phyloP scores from a whole-genome alignment of 2,113 vertebrate genomes.

The Vulpes lagopus region DNA sequence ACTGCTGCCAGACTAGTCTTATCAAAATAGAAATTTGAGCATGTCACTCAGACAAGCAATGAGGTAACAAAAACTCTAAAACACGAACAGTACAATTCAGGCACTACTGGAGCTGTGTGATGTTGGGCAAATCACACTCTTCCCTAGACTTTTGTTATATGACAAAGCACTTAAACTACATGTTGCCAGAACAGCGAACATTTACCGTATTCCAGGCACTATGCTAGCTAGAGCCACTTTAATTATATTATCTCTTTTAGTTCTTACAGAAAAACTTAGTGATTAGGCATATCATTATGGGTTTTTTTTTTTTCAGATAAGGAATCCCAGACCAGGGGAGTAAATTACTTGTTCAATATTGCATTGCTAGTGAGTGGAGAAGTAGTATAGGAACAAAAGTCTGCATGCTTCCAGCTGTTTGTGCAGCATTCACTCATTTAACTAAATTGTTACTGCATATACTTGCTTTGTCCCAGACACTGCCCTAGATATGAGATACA shows the following conservation, averaged over 20 bases:
- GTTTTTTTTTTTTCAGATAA: background rate
- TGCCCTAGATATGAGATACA: background rate
- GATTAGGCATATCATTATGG: background rate
- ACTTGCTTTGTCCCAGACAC: background rate
- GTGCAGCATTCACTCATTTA: background rate
- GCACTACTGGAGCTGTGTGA: no score
- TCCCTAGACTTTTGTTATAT: background rate
- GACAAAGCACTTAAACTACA: background rate
- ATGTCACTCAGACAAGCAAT: background rate
- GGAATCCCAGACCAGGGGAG: background rate
- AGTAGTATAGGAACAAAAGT: background rate
- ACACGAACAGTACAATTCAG: background rate
- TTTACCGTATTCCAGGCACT: background rate
- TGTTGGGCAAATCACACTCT: fast-evolving
- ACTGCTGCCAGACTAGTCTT: background rate
- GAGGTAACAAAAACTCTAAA: background rate
- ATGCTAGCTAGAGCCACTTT: background rate
- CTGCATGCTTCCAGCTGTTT: background rate
- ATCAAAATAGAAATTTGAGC: background rate
- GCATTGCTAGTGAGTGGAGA: background rate
- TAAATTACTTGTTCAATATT: background rate
- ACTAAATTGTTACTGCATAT: background rate
- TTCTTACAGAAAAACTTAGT: background rate
- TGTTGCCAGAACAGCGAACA: background rate
- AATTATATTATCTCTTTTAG: background rate